Conservation (phyloP, 2,797 vertebrate genomes). For the Lagocephalus sceleratus region DNA sequence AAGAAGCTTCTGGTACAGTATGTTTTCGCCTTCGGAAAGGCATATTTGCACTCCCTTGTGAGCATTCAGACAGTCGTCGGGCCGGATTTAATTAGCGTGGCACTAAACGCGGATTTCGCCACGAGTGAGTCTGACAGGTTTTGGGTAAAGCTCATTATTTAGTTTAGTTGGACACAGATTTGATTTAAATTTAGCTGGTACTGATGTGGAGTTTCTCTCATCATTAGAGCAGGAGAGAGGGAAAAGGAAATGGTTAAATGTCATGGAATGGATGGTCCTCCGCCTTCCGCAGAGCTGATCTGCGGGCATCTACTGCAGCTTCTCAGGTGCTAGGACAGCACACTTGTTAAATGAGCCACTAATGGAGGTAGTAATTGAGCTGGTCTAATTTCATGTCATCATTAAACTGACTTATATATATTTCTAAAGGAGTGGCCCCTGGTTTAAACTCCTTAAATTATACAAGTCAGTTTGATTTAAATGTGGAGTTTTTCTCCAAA, state of each 20-base stretch:
- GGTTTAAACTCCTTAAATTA: constrained; percentile 14
- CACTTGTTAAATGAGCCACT: constrained; percentile 65
- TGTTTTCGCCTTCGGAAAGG: too few relatives aligned
- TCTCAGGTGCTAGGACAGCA: constrained; percentile 42
- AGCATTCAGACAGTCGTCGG: too few relatives aligned
- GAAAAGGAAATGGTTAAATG: background rate
- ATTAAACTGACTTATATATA: constrained; percentile 38
- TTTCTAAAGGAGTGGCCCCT: constrained; percentile 29
- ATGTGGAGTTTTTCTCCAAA: too few relatives aligned
- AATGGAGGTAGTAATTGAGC: constrained; percentile 58
- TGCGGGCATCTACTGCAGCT: constrained; percentile 38
- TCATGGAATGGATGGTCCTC: constrained; percentile 1
- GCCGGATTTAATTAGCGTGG: too few relatives aligned
- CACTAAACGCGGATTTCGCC: too few relatives aligned
- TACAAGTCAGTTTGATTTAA: background rate
- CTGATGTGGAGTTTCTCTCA: background rate
- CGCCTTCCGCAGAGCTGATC: constrained; percentile 19
- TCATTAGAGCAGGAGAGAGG: background rate
- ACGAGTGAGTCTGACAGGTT: background rate
- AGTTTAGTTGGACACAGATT: background rate
- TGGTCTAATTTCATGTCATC: constrained; percentile 53
- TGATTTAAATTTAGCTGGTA: background rate
- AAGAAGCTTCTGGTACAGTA: too few relatives aligned
- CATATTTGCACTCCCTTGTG: too few relatives aligned
- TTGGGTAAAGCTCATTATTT: background rate